phyloP scores from a whole-genome alignment of 2,797 vertebrate species.

The Eupleurogrammus muticus region DNA sequence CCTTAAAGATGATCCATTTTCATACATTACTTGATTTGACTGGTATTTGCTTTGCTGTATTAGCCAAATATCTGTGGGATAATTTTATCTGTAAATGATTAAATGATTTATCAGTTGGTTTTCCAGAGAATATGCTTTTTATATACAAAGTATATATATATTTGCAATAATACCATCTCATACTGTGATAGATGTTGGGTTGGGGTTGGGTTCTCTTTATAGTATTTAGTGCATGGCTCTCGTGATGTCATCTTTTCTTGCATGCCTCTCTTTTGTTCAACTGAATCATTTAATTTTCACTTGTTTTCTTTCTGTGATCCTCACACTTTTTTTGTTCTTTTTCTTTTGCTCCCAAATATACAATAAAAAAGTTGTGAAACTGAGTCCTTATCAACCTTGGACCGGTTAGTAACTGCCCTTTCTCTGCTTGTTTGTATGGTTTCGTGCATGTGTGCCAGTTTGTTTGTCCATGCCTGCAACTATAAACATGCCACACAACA shows the following conservation, averaged over 20 bases:
- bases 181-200: conserved; percentile 5
- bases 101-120: conserved; percentile 1
- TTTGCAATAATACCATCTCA: not conserved
- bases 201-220: conserved; percentile 28
- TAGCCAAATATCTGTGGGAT: not conserved
- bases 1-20: not conserved
- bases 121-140: not conserved
- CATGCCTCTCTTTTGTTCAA: conserved; percentile 86
- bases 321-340: conserved; percentile 93
- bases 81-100: not conserved
- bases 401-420: conserved; percentile 98
- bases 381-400: conserved; percentile 99
- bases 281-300: conserved; percentile 85
- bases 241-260: conserved; percentile 81
- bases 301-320: conserved; percentile 93
- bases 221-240: conserved; percentile 84
- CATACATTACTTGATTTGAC: not conserved
- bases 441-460: conserved; percentile 75
- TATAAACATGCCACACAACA: conserved; percentile 73
- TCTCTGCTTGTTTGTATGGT: conserved; percentile 79
- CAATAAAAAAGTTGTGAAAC: conserved; percentile 98
- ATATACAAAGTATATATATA: not conserved
- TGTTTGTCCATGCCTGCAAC: conserved; percentile 73
- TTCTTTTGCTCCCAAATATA: conserved; percentile 92
- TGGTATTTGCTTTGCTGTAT: conserved; percentile 19